Evolutionary conservation across 2,113 vertebrate species (phyloP), one percentile per base, ranked within the genome.

Genomic region (Leptodactylus fuscus): DNA sequence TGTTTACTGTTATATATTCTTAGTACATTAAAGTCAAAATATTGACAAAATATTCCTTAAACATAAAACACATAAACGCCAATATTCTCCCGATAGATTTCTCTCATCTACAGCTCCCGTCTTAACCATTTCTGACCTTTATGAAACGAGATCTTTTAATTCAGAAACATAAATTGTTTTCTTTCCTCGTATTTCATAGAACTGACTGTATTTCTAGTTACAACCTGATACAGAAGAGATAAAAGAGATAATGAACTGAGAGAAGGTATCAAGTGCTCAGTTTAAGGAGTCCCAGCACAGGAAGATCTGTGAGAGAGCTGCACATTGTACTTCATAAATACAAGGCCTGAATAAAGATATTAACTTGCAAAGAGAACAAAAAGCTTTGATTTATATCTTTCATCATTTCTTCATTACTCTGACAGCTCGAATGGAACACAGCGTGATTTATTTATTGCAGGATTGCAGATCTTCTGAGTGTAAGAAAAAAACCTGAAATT

Each of bases 341-440:
- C 29, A 69, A 69, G 32, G 16, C 65, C 32, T 69, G 65, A 69
- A 36, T 38, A 36, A 69, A 69, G 65, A 69, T 69, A 69, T 69
- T 69, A 69, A 69, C 65, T 69, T 34, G 65, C 65, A 69, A 36
- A 69, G 36, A 36, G 65, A 69, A 69, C 65, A 69, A 69, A 69
- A 69, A 38, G 65, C 65, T 69, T 36, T 69, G 65, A 69, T 69
- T 69, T 69, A 69, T 69, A 69, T 38, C 65, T 69, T 69, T 69
- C 65, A 69, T 69, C 65, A 69, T 69, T 69, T 69, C 65, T 69
- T 69, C 65, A 69, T 69, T 69, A 69, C 34, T 0, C 11, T 36
- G 65, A 69, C 65, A 69, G 65, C 65, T 69, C 65, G 16, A 69
- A 69, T 69, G 65, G 65, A 69, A 69, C 65, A 22, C 32, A 22